Evolutionary conservation across 2,797 vertebrate species (phyloP).

Genomic region (Netta rufina): DNA sequence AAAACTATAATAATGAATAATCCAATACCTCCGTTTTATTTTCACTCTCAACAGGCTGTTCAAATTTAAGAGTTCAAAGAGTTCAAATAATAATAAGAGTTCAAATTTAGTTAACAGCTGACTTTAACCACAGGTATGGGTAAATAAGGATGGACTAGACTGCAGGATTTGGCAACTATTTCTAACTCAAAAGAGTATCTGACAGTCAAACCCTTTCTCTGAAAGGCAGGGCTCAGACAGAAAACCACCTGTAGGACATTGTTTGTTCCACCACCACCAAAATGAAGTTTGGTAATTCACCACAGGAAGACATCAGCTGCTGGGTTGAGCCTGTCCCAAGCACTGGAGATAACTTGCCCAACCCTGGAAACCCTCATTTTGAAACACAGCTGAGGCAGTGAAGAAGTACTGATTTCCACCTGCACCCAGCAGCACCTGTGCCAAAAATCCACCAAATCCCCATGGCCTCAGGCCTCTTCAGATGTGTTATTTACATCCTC

Average conservation of each 20-base stretch:
- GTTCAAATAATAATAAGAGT: background rate
- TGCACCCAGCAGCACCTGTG: background rate
- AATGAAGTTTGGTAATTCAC: background rate
- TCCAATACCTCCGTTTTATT: background rate
- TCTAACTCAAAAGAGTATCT: background rate
- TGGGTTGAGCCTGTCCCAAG: background rate
- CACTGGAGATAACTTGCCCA: background rate
- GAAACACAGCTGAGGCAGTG: background rate
- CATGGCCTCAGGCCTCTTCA: background rate
- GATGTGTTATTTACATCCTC: background rate
- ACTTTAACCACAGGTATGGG: background rate
- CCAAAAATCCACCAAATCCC: background rate
- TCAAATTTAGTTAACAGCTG: background rate
- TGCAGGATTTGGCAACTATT: background rate
- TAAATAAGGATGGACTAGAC: background rate
- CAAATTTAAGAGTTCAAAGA: background rate
- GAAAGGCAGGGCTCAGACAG: background rate
- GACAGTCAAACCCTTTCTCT: background rate
- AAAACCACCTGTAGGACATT: rapidly evolving
- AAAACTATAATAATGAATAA: background rate
- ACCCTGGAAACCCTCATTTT: background rate
- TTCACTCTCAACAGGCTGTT: background rate
- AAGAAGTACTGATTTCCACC: background rate
- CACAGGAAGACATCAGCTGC: rapidly evolving
- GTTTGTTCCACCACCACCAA: rapidly evolving